A percentile compares a stretch with the other conserved stretches of the same genome.
These are phyloP conservation scores for Pemphredon lugubris DNA, from an alignment of 2,888 invertebrate species.

Conservation along the genomic window DNA sequence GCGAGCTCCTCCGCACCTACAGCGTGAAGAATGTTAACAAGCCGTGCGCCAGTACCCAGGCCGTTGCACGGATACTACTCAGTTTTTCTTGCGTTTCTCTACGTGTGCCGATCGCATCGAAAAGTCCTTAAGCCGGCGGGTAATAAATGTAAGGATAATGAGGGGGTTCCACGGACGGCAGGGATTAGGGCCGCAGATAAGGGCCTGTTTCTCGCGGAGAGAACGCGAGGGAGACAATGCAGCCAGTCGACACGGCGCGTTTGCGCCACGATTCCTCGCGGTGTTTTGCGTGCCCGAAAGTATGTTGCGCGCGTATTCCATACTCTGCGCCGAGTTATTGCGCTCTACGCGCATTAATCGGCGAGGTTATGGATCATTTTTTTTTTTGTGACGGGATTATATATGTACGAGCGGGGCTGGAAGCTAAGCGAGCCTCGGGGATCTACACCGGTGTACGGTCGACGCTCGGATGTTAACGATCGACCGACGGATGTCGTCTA, in stretches of 20 bases:
- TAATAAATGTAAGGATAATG: constrained; percentile 72
- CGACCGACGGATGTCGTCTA: no score
- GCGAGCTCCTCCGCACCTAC: constrained; percentile 64
- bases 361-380: no score
- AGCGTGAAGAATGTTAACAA: constrained; percentile 76
- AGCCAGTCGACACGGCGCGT: not conserved
- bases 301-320: no score
- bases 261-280: no score
- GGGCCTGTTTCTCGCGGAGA: constrained; percentile 41
- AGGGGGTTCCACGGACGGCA: constrained; percentile 52
- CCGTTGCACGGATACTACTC: constrained; percentile 58
- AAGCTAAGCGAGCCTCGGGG: no score
- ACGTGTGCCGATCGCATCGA: constrained; percentile 68
- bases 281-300: no score
- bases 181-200: constrained; percentile 65
- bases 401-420: no score
- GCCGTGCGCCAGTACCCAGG: constrained; percentile 60
- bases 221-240: constrained; percentile 46
- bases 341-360: no score
- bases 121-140: constrained; percentile 64
- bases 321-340: no score
- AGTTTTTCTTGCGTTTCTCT: constrained; percentile 65
- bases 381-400: no score
- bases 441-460: no score
- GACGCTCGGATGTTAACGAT: no score